Conservation (phyloP, 2,888 invertebrate species). For the Chironomus tentans region DNA sequence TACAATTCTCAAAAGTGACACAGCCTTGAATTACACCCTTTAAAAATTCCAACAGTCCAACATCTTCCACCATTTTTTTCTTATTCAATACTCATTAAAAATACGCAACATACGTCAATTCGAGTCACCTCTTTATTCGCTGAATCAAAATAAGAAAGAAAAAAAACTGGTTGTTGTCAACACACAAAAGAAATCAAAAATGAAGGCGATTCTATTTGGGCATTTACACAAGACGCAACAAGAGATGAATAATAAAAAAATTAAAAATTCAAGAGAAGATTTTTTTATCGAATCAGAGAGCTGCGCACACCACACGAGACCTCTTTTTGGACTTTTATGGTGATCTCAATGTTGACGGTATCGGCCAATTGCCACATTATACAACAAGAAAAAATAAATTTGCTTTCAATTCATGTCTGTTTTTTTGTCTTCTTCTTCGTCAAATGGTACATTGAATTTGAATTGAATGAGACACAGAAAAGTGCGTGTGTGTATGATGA, state of each 20-base stretch:
- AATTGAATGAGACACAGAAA: not conserved
- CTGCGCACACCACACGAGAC: slow-evolving; percentile 16
- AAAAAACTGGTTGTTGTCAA: slow-evolving; percentile 8
- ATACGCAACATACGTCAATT: too few species aligned
- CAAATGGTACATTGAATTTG: not conserved
- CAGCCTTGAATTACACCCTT: too few species aligned
- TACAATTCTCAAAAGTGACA: too few species aligned
- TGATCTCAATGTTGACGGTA: not conserved
- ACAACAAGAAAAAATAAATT: too few species aligned
- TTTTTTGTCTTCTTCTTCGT: not conserved
- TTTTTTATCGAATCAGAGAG: slow-evolving; percentile 9
- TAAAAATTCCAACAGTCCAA: not conserved
- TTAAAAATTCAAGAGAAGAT: slow-evolving; percentile 7
- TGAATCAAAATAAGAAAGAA: not conserved
- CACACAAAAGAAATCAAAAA: slow-evolving; percentile 16
- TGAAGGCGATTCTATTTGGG: slow-evolving; percentile 12
- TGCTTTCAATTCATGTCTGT: not conserved
- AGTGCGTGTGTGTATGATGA: slow-evolving; percentile 4
- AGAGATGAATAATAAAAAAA: not conserved
- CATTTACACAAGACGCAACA: not conserved
- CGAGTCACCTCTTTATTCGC: not conserved
- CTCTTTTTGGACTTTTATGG: slow-evolving; percentile 9
- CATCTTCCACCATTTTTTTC: too few species aligned
- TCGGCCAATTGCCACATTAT: slow-evolving; percentile 14
- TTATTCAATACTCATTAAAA: too few species aligned